Conservation (phyloP, 2,797 vertebrate species). For the Miichthys miiuy region DNA sequence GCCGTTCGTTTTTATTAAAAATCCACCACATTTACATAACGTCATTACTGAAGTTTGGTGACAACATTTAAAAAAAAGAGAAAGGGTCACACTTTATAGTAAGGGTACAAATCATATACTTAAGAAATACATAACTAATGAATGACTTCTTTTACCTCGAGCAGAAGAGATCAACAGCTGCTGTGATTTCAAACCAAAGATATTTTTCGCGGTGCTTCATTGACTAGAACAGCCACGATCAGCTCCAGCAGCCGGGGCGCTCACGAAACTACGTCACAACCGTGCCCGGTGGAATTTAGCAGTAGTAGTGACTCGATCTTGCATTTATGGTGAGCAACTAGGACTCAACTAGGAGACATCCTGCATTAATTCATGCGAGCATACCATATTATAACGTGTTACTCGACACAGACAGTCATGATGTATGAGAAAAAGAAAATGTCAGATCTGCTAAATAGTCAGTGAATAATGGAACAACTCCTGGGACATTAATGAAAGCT, state of each 20-base stretch:
- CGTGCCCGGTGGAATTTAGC: too few relatives aligned
- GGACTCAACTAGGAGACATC: background rate
- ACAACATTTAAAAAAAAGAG: background rate
- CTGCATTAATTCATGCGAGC: background rate
- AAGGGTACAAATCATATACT: background rate
- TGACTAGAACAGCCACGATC: too few relatives aligned
- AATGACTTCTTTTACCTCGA: too few relatives aligned
- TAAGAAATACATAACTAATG: background rate
- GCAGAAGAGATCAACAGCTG: too few relatives aligned
- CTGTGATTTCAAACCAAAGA: too few relatives aligned
- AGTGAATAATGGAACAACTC: constrained; percentile 16
- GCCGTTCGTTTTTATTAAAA: background rate
- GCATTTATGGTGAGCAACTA: background rate
- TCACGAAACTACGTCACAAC: too few relatives aligned
- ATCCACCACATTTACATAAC: background rate
- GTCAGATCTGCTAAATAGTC: background rate
- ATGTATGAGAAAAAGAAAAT: constrained; percentile 17
- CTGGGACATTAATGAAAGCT: constrained; percentile 11
- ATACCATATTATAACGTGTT: background rate
- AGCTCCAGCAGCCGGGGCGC: too few relatives aligned
- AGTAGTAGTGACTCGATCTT: background rate
- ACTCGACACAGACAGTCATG: background rate
- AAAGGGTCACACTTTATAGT: background rate
- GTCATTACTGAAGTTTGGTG: background rate
- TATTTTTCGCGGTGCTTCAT: too few relatives aligned